These are phyloP conservation scores for Hybos culiciformis DNA, from an alignment of 2,888 invertebrate genomes.

Conservation along the genomic window DNA sequence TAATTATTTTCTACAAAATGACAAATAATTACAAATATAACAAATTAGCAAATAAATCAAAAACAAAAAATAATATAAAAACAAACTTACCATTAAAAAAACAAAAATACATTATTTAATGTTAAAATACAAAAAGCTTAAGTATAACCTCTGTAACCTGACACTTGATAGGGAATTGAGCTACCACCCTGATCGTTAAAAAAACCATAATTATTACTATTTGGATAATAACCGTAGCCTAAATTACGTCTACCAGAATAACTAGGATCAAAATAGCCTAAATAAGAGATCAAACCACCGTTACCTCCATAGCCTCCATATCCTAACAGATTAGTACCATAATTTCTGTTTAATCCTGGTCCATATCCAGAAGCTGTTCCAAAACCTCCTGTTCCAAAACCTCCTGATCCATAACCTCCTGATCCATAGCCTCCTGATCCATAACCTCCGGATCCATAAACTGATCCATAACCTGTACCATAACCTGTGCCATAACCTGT, in stretches of 20 bases:
- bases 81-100: too few relatives aligned
- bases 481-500: slow-evolving; percentile 12
- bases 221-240: slow-evolving; percentile 43
- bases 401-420: neutral
- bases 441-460: slow-evolving; percentile 13
- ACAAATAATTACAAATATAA: too few relatives aligned
- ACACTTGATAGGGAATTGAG: slow-evolving; percentile 8
- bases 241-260: slow-evolving; percentile 42
- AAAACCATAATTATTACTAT: slow-evolving; percentile 29
- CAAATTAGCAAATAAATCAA: too few relatives aligned
- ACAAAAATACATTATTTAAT: too few relatives aligned
- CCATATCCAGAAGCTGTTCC: slow-evolving; percentile 18
- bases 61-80: too few relatives aligned
- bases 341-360: slow-evolving; percentile 5
- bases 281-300: slow-evolving; percentile 44
- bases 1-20: too few relatives aligned
- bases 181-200: slow-evolving; percentile 13
- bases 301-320: slow-evolving; percentile 48
- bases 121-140: too few relatives aligned
- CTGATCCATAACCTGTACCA: slow-evolving; percentile 5
- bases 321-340: slow-evolving; percentile 27
- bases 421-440: slow-evolving; percentile 10
- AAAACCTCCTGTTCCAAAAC: slow-evolving; percentile 9
- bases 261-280: slow-evolving; percentile 42
- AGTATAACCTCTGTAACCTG: slow-evolving; percentile 17